Evolutionary conservation across 2,888 invertebrate species (phyloP), one percentile per base, ranked within the genome.

Genomic region (Shargacucullia verbasci): DNA sequence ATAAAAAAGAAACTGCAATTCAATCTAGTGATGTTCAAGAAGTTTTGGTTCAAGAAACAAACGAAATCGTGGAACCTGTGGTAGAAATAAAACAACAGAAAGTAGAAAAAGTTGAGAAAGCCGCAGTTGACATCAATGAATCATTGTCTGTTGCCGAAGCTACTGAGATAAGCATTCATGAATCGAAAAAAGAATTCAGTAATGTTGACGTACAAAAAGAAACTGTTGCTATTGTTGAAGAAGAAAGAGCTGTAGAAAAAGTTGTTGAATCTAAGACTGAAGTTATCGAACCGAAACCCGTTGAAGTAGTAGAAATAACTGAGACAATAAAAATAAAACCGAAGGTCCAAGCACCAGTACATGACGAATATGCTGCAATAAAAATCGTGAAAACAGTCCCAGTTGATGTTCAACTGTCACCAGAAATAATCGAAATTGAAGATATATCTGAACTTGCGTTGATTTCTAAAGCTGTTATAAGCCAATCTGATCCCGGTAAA

Each of bases 371-470:
- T 31, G 81, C 81, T 13, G 76, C 76, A 6, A 45, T 86, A 0
- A 84, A 84, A 63, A 78, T 86, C 20, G 62, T 80, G 0, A 86
- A 86, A 66, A 70, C 65, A 65, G 62, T 70, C 25, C 73, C 56
- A 46, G 63, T 66, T 13, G 78, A 74, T 37, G 57, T 62, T 6
- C 69, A 70, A 14, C 39, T 73, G 33, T 60, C 67, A 39, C 61
- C 68, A 27, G 74, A 66, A 60, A 68, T 66, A 0, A 76, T 76
- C 20, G 80, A 80, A 69, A 59, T 80, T 0, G 68, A 76, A 35
- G 73, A 76, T 35, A 61, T 69, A 12, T 57, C 67, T 11, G 65
- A 71, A 35, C 29, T 29, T 29, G 29, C 29, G 1, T 14, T 68
- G 3, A 39, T 61, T 11, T 48, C 64, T 7, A 53, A 57, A 34